Conservation (phyloP, 2,113 vertebrate genomes). For the Coptodon rendalli region DNA sequence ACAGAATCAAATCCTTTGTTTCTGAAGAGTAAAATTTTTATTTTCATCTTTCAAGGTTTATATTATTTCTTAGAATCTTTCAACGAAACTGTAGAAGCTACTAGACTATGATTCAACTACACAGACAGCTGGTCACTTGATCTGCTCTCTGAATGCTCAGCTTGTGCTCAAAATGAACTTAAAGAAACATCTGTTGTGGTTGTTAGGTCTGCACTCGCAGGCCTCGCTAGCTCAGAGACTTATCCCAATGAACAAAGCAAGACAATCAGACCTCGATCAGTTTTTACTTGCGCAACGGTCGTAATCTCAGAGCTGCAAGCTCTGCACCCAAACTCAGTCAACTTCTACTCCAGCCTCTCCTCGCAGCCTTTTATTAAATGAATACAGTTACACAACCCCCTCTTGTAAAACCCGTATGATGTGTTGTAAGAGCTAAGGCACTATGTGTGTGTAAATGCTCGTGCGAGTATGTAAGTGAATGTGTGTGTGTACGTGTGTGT, state of each 20-base stretch:
- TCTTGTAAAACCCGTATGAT: background rate
- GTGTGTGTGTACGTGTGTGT: too few relatives aligned
- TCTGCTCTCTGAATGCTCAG: background rate
- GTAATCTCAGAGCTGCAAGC: background rate
- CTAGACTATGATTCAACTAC: background rate
- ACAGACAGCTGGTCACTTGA: background rate
- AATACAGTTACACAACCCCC: background rate
- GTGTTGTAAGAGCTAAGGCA: background rate
- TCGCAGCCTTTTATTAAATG: background rate
- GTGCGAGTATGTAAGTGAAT: fast-evolving
- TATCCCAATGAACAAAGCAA: background rate
- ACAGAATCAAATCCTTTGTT: background rate
- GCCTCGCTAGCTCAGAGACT: background rate
- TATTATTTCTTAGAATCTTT: background rate
- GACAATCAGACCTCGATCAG: background rate
- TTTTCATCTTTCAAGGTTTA: fast-evolving
- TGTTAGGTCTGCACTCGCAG: background rate
- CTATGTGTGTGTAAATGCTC: background rate
- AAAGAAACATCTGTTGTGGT: background rate
- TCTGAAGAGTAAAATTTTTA: background rate
- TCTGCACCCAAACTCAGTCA: background rate
- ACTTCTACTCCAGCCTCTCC: background rate
- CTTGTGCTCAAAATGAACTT: background rate
- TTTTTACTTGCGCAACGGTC: fast-evolving
- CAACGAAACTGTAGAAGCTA: background rate